These are phyloP conservation scores for Caenorhabditis sp. DNA, from an alignment of 2,888 invertebrate genomes.

Conservation along the genomic window DNA sequence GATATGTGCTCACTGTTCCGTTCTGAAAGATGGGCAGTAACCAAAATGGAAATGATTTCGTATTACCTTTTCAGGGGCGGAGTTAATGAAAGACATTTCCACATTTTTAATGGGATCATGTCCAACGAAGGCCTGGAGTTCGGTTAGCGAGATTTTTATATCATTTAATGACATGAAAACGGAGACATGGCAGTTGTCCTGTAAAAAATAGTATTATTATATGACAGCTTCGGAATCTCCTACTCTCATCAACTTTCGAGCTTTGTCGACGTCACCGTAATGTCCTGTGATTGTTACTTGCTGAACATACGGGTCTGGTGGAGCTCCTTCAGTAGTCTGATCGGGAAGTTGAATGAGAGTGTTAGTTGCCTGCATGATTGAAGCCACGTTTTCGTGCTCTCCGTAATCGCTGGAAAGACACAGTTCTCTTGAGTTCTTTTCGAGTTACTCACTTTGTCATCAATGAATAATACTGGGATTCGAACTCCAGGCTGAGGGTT, in stretches of 20 bases:
- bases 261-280: slow-evolving; percentile 57
- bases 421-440: background rate
- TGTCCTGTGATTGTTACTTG: slow-evolving; percentile 57
- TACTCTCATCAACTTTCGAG: slow-evolving; percentile 54
- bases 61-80: slow-evolving; percentile 7
- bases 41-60: background rate
- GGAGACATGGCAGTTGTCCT: slow-evolving; percentile 47
- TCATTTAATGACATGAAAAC: slow-evolving; percentile 30
- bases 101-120: slow-evolving; percentile 47
- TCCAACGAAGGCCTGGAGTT: slow-evolving; percentile 15
- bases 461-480: slow-evolving; percentile 54
- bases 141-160: slow-evolving; percentile 1
- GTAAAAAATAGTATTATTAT: background rate
- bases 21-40: slow-evolving; percentile 10
- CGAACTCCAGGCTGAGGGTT: slow-evolving; percentile 60
- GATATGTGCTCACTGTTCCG: slow-evolving; percentile 1
- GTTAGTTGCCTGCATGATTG: slow-evolving; percentile 64
- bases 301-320: slow-evolving; percentile 37
- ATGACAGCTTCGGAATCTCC: background rate
- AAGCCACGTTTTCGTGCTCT: slow-evolving; percentile 47
- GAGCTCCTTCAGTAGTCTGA: background rate
- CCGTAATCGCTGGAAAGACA: slow-evolving; percentile 38
- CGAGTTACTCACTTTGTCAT: slow-evolving; percentile 35
- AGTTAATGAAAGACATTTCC: slow-evolving; percentile 21
- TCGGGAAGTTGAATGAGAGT: slow-evolving; percentile 65